Percentiles rank a stretch among this genome's conserved stretches.
phyloP scores from a whole-genome alignment of 2,797 vertebrate species.

The Molossus alvarezi region DNA sequence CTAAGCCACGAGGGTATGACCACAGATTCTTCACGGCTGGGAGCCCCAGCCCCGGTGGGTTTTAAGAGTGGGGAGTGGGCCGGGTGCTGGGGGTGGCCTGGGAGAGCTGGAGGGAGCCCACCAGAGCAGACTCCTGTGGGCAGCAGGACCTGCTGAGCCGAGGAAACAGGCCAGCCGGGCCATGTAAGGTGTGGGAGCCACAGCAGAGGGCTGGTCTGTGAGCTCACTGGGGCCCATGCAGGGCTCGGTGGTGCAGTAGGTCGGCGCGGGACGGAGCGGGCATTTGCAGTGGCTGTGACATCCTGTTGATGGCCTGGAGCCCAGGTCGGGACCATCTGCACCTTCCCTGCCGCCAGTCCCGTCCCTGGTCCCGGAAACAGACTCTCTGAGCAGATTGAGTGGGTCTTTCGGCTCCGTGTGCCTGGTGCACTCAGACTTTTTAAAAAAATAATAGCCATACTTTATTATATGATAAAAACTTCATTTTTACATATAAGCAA shows the following conservation, averaged over 20 bases:
- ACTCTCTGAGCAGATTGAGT: background rate
- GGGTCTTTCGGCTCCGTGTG: background rate
- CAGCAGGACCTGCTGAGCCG: background rate
- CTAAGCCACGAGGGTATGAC: too few relatives aligned
- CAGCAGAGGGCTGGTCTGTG: too few relatives aligned
- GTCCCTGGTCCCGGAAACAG: background rate
- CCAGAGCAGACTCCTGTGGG: background rate
- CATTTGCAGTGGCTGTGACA: fast-evolving
- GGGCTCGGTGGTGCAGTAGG: background rate
- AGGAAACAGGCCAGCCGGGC: background rate
- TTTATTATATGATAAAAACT: too few relatives aligned
- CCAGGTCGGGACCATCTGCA: background rate
- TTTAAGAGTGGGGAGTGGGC: too few relatives aligned
- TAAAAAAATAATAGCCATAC: too few relatives aligned
- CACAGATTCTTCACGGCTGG: too few relatives aligned
- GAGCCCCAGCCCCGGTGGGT: too few relatives aligned
- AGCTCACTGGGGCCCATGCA: too few relatives aligned
- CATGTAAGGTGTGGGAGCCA: background rate
- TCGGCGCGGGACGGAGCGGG: background rate
- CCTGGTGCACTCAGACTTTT: fast-evolving
- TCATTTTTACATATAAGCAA: too few relatives aligned
- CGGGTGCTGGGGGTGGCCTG: too few relatives aligned
- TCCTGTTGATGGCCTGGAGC: background rate
- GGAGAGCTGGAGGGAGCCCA: too few relatives aligned
- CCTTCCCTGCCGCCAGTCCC: background rate